Evolutionary conservation across 1,140 invertebrate genomes (phyloP).

Genomic region (Coenobita brevimanus): DNA sequence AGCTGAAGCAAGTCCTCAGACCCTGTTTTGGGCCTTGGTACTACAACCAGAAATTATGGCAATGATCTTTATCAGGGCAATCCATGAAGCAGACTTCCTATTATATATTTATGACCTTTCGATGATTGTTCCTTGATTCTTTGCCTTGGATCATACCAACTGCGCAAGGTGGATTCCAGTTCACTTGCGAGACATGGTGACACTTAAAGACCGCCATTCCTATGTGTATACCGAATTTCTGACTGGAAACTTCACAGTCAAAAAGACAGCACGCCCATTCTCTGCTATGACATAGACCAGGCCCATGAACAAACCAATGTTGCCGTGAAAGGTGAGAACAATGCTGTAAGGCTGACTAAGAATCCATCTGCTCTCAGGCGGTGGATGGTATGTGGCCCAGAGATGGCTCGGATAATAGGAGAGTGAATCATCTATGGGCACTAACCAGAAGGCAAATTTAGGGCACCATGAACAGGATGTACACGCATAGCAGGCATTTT

Average conservation of each 20-base stretch:
- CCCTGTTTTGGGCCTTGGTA: conserved; percentile 44
- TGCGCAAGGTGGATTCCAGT: conserved; percentile 70
- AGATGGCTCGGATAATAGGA: not conserved
- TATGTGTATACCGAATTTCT: conserved; percentile 58
- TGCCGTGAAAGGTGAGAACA: conserved; percentile 69
- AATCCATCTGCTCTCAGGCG: not conserved
- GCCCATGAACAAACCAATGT: conserved; percentile 70
- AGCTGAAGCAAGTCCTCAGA: conserved; percentile 38
- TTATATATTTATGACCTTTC: conserved; percentile 65
- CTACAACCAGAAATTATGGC: conserved; percentile 50
- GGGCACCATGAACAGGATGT: too few species aligned
- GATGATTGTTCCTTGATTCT: conserved; percentile 68
- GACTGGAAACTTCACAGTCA: conserved; percentile 62
- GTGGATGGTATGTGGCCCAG: not conserved
- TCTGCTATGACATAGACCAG: conserved; percentile 70
- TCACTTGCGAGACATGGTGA: conserved; percentile 67
- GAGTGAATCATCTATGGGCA: conserved; percentile 5
- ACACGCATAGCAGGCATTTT: too few species aligned
- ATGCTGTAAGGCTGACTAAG: conserved; percentile 49
- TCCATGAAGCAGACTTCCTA: conserved; percentile 65
- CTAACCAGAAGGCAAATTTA: not conserved
- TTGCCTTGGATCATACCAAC: conserved; percentile 68
- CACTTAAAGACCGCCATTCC: conserved; percentile 36
- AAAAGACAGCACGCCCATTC: conserved; percentile 62
- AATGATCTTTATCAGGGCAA: conserved; percentile 42